A percentile compares a stretch with the other conserved stretches of the same genome.
These are phyloP conservation scores for Pangasius larnaudii DNA, from an alignment of 2,797 vertebrate species.

Conservation along the genomic window DNA sequence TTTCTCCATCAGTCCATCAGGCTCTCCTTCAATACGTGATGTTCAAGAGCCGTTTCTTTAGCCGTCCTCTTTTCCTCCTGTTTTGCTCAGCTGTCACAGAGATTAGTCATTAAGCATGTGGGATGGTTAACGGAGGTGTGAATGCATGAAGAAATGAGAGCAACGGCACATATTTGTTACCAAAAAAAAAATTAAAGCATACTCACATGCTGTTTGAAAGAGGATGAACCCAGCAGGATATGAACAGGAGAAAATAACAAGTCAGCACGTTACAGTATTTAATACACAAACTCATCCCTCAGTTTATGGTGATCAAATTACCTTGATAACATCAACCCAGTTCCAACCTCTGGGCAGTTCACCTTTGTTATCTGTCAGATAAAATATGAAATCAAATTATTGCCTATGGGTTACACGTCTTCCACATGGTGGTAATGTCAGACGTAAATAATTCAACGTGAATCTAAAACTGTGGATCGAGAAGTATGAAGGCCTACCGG, in stretches of 20 bases:
- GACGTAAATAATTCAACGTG: neutral
- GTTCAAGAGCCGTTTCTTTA: slow-evolving; percentile 63
- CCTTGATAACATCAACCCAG: slow-evolving; percentile 97
- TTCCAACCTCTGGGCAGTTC: slow-evolving; percentile 96
- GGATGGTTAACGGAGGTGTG: neutral
- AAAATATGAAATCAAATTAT: neutral
- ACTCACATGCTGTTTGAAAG: slow-evolving; percentile 74
- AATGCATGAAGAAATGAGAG: neutral
- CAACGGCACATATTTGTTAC: neutral
- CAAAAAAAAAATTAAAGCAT: neutral
- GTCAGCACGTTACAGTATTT: neutral
- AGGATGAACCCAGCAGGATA: neutral
- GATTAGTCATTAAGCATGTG: slow-evolving; percentile 56
- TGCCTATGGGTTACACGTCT: neutral
- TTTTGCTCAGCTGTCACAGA: slow-evolving; percentile 89
- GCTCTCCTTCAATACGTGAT: neutral
- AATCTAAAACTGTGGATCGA: no score
- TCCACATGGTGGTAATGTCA: neutral
- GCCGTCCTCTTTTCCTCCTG: slow-evolving; percentile 91
- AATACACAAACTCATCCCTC: neutral
- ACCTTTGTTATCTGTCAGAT: slow-evolving; percentile 87
- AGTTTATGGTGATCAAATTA: slow-evolving; percentile 59
- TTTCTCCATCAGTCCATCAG: slow-evolving; percentile 27
- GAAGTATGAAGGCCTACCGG: slow-evolving; percentile 75
- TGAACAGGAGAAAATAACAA: slow-evolving; percentile 9